Evolutionary conservation across 2,113 vertebrate species (phyloP).

Genomic region (Gymnocephalus cernua): DNA sequence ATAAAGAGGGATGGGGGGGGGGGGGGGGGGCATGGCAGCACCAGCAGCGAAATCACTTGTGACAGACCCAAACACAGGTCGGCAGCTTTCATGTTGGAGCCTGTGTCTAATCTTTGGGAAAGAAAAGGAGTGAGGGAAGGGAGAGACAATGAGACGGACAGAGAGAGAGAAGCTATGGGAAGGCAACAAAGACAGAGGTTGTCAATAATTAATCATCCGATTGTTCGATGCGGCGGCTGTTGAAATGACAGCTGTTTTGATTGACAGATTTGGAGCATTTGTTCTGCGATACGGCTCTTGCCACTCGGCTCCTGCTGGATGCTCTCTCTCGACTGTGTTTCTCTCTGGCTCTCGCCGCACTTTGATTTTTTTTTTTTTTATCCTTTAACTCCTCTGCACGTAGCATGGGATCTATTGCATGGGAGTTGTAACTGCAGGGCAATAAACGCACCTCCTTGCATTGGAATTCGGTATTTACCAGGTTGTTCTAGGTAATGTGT

Average conservation of each 20-base stretch:
- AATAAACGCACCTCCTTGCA: slow-evolving; percentile 39
- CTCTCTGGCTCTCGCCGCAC: slow-evolving; percentile 27
- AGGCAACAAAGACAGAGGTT: slow-evolving; percentile 75
- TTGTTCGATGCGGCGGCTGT: slow-evolving; percentile 67
- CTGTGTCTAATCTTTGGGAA: slow-evolving; percentile 75
- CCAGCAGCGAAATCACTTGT: slow-evolving; percentile 74
- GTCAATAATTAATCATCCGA: slow-evolving; percentile 83
- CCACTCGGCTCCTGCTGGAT: slow-evolving; percentile 38
- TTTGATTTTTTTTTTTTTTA: no score
- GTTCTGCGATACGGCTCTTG: slow-evolving; percentile 66
- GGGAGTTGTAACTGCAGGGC: slow-evolving; percentile 50
- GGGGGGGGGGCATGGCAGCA: slow-evolving; percentile 44
- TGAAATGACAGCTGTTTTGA: slow-evolving; percentile 77
- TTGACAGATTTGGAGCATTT: slow-evolving; percentile 83
- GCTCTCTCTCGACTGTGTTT: slow-evolving; percentile 21
- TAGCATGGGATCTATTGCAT: slow-evolving; percentile 56
- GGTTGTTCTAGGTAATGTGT: slow-evolving; percentile 48
- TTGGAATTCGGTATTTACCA: slow-evolving; percentile 65
- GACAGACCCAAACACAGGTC: slow-evolving; percentile 77
- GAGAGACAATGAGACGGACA: slow-evolving; percentile 51
- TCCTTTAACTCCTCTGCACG: slow-evolving; percentile 69
- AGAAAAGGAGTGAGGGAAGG: slow-evolving; percentile 59
- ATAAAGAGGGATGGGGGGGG: slow-evolving; percentile 24
- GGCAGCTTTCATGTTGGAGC: slow-evolving; percentile 80
- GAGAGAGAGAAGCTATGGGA: slow-evolving; percentile 66